A percentile compares a stretch with the other conserved stretches of the same genome.
Conservation (phyloP, 2,113 vertebrate genomes). For the Eretmochelys imbricata region DNA sequence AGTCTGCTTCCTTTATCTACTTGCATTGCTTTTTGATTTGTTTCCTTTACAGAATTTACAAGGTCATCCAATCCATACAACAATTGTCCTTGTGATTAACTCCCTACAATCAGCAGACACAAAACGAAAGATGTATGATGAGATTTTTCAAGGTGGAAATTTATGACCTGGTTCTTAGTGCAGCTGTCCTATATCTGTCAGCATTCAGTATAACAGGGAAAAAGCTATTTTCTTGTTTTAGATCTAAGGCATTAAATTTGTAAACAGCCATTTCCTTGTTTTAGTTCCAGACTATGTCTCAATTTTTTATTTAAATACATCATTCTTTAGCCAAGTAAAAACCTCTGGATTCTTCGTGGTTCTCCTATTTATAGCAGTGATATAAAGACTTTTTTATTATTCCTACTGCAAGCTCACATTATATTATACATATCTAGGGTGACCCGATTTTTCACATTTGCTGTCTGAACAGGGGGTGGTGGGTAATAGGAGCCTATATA, state of each 20-base stretch:
- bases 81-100: conserved; percentile 51
- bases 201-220: background rate
- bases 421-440: background rate
- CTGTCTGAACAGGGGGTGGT: no score
- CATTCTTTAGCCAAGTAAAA: background rate
- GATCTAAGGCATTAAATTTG: background rate
- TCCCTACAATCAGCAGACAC: conserved; percentile 24
- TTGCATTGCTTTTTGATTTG: conserved; percentile 15
- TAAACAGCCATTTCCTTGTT: background rate
- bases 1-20: conserved; percentile 33
- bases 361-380: conserved; percentile 3
- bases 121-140: conserved; percentile 64
- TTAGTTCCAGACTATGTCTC: background rate
- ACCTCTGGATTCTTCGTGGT: background rate
- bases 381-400: background rate
- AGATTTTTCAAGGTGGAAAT: conserved; percentile 61
- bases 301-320: background rate
- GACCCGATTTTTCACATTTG: no score
- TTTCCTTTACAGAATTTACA: conserved; percentile 47
- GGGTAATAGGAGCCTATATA: no score
- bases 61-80: conserved; percentile 43
- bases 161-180: conserved; percentile 44
- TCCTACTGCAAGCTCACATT: background rate
- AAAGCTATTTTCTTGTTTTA: background rate
- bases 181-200: conserved; percentile 32